A percentile compares a stretch with the other conserved stretches of the same genome.
phyloP scores from a whole-genome alignment of 1,140 invertebrate genomes.

The Choristoneura fumiferana region DNA sequence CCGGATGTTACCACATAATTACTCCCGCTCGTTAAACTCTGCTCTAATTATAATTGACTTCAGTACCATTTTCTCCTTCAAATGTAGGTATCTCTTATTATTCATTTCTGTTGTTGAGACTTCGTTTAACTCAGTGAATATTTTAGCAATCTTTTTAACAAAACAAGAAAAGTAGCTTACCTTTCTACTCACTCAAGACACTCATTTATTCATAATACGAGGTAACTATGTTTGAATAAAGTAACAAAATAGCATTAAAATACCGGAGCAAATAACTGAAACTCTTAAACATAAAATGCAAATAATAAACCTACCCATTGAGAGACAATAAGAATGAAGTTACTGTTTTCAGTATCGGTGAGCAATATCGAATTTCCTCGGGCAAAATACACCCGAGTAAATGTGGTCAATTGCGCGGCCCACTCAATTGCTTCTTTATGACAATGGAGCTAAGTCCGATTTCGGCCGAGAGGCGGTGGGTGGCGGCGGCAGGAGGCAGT shows the following conservation, averaged over 20 bases:
- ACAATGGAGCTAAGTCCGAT: constrained; percentile 34
- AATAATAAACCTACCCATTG: constrained; percentile 22
- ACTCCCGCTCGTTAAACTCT: constrained; percentile 59
- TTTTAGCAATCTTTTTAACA: too few species aligned
- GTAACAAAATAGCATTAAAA: too few species aligned
- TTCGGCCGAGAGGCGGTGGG: constrained; percentile 32
- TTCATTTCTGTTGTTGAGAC: not conserved
- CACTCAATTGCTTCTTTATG: constrained; percentile 42
- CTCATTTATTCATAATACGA: too few species aligned
- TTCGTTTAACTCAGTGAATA: too few species aligned
- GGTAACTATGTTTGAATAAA: too few species aligned
- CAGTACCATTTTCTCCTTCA: constrained; percentile 25
- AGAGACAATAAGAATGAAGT: constrained; percentile 23
- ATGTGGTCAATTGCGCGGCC: constrained; percentile 14
- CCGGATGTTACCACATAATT: constrained; percentile 68
- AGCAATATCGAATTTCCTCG: constrained; percentile 23
- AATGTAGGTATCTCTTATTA: not conserved
- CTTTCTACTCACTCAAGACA: too few species aligned
- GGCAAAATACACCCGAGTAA: constrained; percentile 19
- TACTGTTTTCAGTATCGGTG: constrained; percentile 25
- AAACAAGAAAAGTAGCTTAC: too few species aligned
- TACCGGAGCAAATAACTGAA: not conserved
- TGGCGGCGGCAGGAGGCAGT: constrained; percentile 38
- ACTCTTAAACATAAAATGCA: constrained; percentile 15
- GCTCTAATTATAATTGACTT: constrained; percentile 45